Evolutionary conservation across 2,113 vertebrate species (phyloP), one percentile per base, ranked within the genome.

Genomic region (Chaetops frenatus): DNA sequence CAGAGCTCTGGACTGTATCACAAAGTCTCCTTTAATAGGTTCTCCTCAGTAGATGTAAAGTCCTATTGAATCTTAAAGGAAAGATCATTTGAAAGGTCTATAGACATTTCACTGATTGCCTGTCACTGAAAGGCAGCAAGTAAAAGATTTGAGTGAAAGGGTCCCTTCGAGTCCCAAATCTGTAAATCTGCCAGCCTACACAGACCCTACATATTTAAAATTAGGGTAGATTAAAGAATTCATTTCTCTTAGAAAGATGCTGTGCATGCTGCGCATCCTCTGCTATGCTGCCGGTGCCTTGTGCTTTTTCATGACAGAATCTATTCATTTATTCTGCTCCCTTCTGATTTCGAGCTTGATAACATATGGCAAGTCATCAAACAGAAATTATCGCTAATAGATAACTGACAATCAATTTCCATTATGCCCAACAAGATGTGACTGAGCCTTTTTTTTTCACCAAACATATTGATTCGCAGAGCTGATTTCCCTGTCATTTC

Each of bases 381-480:
- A 96, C 79, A 95, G 90, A 96, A 97, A 96, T 97, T 97, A 97
- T 96, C 36, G 0, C 84, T 96, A 97, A 97, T 90, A 96, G 92
- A 96, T 97, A 97, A 96, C 95, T 97, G 97, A 72, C 96, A 96
- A 94, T 97, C 96, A 94, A 91, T 96, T 91, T 95, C 95, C 91
- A 94, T 97, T 96, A 86, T 92, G 53, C 57, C 44, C 94, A 96
- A 90, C 83, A 96, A 96, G 92, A 97, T 96, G 82, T 92, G 91
- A 92, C 88, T 94, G 85, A 79, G 53, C 53, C 25, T 61, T 64
- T 69, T 89, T 86, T 81, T 95, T 94, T 85, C 31, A 56, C 51
- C 27, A 88, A 88, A 93, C 73, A 42, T 72, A 95, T 89, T 92
- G 94, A 97, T 96, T 95, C 0, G 0, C 47, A 80, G 82, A 78